Conservation (phyloP, 2,888 invertebrate genomes). For the Dicranocentrus wangi region DNA sequence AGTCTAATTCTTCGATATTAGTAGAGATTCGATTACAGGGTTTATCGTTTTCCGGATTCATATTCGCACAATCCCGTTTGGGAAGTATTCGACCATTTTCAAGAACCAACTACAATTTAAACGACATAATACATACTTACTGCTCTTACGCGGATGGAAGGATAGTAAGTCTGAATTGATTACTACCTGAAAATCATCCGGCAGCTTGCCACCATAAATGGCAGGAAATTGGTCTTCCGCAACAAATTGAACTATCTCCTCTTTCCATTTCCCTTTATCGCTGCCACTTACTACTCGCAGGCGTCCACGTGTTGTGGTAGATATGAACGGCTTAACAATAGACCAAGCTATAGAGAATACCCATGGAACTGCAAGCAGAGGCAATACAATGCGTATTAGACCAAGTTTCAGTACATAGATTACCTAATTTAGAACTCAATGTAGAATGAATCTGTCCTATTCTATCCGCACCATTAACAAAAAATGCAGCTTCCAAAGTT, state of each 20-base stretch:
- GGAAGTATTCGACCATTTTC: neutral
- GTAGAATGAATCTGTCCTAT: no score
- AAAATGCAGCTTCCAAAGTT: constrained; percentile 33
- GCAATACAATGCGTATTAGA: no score
- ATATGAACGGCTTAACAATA: constrained; percentile 50
- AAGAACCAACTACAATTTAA: neutral
- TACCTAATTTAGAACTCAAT: neutral
- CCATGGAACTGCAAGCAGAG: constrained; percentile 40
- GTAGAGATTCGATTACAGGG: neutral
- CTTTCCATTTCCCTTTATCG: constrained; percentile 29
- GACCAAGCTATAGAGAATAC: constrained; percentile 49
- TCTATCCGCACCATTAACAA: constrained; percentile 33
- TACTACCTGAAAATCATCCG: constrained; percentile 41
- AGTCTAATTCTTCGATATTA: neutral
- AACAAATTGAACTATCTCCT: constrained; percentile 39
- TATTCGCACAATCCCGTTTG: neutral
- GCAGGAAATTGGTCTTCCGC: constrained; percentile 48
- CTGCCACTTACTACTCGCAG: constrained; percentile 41
- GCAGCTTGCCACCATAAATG: constrained; percentile 34
- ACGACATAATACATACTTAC: neutral
- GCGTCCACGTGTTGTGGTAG: constrained; percentile 38
- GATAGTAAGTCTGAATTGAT: neutral
- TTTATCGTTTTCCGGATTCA: neutral
- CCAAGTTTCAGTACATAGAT: neutral
- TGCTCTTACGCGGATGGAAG: neutral